Evolutionary conservation across 2,113 vertebrate genomes (phyloP), one percentile per base, ranked within the genome.

Genomic region (Asarcornis scutulata): DNA sequence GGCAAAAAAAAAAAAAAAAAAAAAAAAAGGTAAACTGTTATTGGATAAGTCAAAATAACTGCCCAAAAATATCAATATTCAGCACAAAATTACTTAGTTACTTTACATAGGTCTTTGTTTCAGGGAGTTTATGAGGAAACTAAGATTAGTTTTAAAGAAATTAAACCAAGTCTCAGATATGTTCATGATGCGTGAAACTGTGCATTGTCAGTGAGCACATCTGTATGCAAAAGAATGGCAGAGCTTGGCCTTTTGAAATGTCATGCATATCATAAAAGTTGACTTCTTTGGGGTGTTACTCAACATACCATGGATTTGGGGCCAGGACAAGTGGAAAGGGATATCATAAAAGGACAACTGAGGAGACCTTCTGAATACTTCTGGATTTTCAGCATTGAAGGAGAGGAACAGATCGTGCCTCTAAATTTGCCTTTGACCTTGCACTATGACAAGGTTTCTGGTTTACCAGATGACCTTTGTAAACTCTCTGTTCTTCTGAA

Each of bases 231-330:
- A 83, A 88, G 17, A 17, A 55, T 17, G 50, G 7, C 63, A 69
- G 50, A n/a, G 18, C 25, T 23, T 42, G 36, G 11, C 42, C 10
- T 40, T 73, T 8, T 56, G 72, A 62, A 92, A 74, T 21, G 36
- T 4, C 2, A 2, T 0, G 0, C 2, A 14, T 6, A 50, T 80
- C 40, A 44, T 74, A 21, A 62, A 76, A 79, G 7, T 13, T 76
- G 48, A 38, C 6, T 76, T 72, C 6, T 11, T 9, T 26, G 16
- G 3, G 4, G 6, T 26, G 60, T 80, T 40, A 50, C 18, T 48
- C 20, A 48, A 48, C 27, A 36, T 29, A 42, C 0, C 1, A 10
- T 38, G 36, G 14, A 32, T 66, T 20, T 0, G 13, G 5, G 6
- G 6, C 4, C 31, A 86, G 9, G 18, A 36, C n/a, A 78, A 74